Percentiles rank a stretch among this genome's conserved stretches.
These are phyloP conservation scores for Condylura cristata DNA, from an alignment of 2,113 vertebrate genomes.

Conservation along the genomic window DNA sequence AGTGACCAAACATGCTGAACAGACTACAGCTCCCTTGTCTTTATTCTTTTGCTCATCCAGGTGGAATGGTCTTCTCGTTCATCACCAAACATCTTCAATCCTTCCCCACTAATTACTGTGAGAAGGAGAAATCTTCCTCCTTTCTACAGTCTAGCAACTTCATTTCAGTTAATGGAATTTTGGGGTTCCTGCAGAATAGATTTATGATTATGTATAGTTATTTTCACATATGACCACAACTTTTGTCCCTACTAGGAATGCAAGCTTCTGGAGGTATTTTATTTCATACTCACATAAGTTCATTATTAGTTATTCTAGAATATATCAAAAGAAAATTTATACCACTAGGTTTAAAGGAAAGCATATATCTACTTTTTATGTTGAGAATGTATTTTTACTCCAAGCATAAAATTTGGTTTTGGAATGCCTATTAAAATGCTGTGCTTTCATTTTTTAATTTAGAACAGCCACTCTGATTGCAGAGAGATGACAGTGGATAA, in stretches of 20 bases:
- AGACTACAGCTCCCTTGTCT: not conserved
- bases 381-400: not conserved
- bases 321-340: not conserved
- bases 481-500: not conserved
- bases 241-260: not conserved
- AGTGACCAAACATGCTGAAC: not conserved
- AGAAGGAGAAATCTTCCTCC: not conserved
- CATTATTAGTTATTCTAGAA: not conserved
- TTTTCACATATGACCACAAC: not conserved
- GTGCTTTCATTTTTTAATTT: not conserved
- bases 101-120: not conserved
- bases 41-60: not conserved
- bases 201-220: not conserved
- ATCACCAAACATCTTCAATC: not conserved
- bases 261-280: not conserved
- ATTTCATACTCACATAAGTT: not conserved
- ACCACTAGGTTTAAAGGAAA: not conserved
- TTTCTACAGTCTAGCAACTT: not conserved
- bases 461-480: not conserved
- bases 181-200: not conserved
- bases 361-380: not conserved
- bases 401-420: slow-evolving; percentile 1
- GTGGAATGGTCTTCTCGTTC: not conserved
- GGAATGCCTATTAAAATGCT: slow-evolving; percentile 5
- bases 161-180: not conserved